Base-by-base conservation (phyloP, 2,888 invertebrate species). In the Phoenoteleia sp. region DNA sequence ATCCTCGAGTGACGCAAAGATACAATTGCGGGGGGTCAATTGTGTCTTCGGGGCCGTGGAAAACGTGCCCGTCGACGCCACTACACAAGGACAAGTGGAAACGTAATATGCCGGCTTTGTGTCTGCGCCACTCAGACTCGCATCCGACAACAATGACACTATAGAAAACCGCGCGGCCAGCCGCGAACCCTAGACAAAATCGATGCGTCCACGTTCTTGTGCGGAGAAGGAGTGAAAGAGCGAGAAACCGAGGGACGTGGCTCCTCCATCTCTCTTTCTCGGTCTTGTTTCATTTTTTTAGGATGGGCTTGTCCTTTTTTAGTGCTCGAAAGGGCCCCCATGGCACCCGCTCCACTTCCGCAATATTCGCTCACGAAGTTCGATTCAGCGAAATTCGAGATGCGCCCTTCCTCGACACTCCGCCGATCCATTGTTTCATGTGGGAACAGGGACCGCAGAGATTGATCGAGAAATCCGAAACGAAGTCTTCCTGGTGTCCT, bases 361-460 rank as follows among this genome's bases (percentile, higher is more conserved):
- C 81, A 81, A 54, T 75, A 69, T 88, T 13, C 39, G 39, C 33
- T 33, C 33, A 39, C 39, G 90, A 91, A 91, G 92, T 93, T 93
- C 91, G 93, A 93, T 93, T 93, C 93, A 93, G 93, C 93, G 93
- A 93, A 93, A 93, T 93, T 93, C 89, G 93, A 93, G 92, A 92
- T 72, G 72, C 91, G 92, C 90, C 92, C 93, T 93, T 92, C 92
- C 89, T 90, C 89, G 91, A 91, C 90, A 91, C 90, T 89, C 90
- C 33, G 76, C 75, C 76, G 90, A 75, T 49, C 81, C 89, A 93
- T 93, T 93, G 93, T 93, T 92, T 93, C 92, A 90, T 90, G 89
- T 89, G 90, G 90, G 90, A 89, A 90, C 89, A 83, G 85, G 71
- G 75, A 62, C 62, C 72, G 64, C 52, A 60, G 29, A 76, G 86